These are phyloP conservation scores for Phoxinus phoxinus DNA, from an alignment of 2,113 vertebrate genomes.

Conservation along the genomic window DNA sequence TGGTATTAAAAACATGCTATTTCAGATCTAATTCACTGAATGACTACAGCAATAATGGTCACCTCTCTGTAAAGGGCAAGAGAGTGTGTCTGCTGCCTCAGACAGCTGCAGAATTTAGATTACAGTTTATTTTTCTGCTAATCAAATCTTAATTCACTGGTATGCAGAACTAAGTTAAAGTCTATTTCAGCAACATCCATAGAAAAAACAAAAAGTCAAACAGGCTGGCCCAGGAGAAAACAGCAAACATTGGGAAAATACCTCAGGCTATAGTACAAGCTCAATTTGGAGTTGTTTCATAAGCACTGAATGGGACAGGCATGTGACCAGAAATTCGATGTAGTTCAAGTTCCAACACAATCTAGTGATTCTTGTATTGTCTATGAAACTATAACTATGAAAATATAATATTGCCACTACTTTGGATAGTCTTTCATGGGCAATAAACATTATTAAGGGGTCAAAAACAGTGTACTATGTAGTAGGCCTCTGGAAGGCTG, in stretches of 20 bases:
- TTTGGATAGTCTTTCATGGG: neutral
- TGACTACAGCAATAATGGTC: neutral
- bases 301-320: neutral
- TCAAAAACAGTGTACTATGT: neutral
- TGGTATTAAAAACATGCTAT: neutral
- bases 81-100: neutral
- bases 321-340: constrained; percentile 8
- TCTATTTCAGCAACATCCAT: constrained; percentile 26
- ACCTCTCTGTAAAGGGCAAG: neutral
- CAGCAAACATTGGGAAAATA: constrained; percentile 21
- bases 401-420: neutral
- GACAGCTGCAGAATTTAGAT: constrained; percentile 26
- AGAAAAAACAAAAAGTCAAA: neutral
- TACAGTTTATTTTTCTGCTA: constrained; percentile 20
- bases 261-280: constrained; percentile 19
- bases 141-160: constrained; percentile 48
- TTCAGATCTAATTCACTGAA: neutral
- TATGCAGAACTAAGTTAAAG: constrained; percentile 30
- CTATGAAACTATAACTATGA: neutral
- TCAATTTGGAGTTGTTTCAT: constrained; percentile 10
- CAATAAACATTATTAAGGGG: neutral
- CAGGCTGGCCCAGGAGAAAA: constrained; percentile 2
- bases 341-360: neutral
- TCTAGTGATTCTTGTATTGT: neutral
- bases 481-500: neutral